A percentile compares a stretch with the other conserved stretches of the same genome.
These are phyloP conservation scores for Aldrovandia affinis DNA, from an alignment of 2,797 vertebrate genomes.

Conservation along the genomic window DNA sequence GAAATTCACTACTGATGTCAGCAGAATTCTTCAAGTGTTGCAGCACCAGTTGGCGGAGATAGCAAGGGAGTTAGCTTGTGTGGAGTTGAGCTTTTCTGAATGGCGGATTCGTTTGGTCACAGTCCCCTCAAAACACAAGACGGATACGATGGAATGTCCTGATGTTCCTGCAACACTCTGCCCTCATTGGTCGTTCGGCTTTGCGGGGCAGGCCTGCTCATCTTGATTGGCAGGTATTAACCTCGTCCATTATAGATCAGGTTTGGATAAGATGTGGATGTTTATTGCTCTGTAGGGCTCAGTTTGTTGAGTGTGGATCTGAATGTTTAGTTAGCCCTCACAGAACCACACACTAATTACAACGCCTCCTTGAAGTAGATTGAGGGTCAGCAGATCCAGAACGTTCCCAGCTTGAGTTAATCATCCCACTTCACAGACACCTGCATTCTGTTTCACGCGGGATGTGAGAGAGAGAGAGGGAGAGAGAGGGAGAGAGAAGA, in stretches of 20 bases:
- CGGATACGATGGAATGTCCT: no score
- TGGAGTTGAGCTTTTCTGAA: no score
- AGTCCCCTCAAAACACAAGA: no score
- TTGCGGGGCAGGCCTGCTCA: not conserved
- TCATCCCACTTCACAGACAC: not conserved
- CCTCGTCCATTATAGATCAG: not conserved
- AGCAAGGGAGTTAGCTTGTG: not conserved
- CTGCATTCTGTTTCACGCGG: not conserved
- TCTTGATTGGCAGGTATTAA: not conserved
- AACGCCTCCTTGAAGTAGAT: not conserved
- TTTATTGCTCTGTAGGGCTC: not conserved
- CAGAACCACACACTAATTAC: not conserved
- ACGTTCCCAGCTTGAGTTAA: not conserved
- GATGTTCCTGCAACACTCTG: not conserved
- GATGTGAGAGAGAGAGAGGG: not conserved
- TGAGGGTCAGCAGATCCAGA: not conserved
- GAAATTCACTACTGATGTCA: not conserved
- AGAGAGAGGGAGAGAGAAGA: not conserved
- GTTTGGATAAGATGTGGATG: not conserved
- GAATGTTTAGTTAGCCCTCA: not conserved
- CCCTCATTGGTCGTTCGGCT: not conserved
- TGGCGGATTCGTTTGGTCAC: no score
- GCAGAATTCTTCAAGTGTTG: not conserved
- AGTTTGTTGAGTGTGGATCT: not conserved
- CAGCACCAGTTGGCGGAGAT: not conserved